Percentiles rank a stretch among this genome's conserved stretches.
Conservation (phyloP, 92 coral and sea anemone species). For the Micromussa lordhowensis region DNA sequence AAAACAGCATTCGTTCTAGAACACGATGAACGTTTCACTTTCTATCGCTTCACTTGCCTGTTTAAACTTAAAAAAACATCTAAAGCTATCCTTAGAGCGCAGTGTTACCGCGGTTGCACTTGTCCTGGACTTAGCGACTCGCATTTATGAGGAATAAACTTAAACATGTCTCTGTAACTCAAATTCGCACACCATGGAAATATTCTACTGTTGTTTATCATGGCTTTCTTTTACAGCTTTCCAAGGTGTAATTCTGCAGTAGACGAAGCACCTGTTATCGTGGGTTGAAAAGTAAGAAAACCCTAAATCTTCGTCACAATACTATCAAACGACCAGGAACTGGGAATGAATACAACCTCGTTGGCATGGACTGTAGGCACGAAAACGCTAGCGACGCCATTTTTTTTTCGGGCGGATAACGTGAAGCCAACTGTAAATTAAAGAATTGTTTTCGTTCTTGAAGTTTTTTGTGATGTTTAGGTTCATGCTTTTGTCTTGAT, state of each 20-base stretch:
- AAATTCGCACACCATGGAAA: neutral
- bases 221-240: neutral
- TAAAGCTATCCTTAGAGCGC: too few relatives aligned
- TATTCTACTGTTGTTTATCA: neutral
- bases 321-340: constrained; percentile 37
- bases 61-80: constrained; percentile 2
- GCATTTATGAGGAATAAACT: neutral
- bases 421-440: neutral
- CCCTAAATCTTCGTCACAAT: neutral
- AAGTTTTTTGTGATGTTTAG: neutral
- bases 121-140: neutral
- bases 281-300: constrained; percentile 34
- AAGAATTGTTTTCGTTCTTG: neutral
- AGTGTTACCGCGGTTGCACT: too few relatives aligned
- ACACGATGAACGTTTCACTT: constrained; percentile 8
- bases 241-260: neutral
- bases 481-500: neutral
- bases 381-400: neutral
- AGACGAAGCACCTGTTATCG: constrained; percentile 10
- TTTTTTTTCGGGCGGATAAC: neutral
- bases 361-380: neutral
- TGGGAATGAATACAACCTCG: neutral
- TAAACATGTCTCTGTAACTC: neutral
- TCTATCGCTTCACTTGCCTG: neutral
- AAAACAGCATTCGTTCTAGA: neutral